A percentile compares a stretch with the other conserved stretches of the same genome.
Conservation (phyloP, 2,888 invertebrate species). For the Synergus japonicus region DNA sequence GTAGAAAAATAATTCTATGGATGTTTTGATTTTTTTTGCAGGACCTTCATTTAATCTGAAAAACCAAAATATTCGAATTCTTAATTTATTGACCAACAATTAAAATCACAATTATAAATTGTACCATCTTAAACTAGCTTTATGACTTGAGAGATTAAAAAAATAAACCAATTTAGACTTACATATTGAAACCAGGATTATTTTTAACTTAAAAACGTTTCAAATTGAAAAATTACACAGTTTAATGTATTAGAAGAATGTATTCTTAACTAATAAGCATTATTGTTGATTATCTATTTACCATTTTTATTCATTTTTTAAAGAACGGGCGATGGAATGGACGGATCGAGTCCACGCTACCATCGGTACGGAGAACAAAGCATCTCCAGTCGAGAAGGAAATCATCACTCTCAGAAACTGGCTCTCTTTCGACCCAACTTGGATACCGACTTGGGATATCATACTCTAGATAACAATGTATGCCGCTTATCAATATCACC, state of each 20-base stretch:
- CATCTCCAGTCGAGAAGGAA: slow-evolving; percentile 61
- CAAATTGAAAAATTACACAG: not conserved
- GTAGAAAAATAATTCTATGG: not conserved
- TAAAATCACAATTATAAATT: no score
- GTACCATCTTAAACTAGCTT: no score
- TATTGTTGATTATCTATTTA: slow-evolving; percentile 26
- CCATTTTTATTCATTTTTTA: slow-evolving; percentile 19
- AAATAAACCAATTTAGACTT: no score
- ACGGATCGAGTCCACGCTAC: slow-evolving; percentile 70
- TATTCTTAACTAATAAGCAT: not conserved
- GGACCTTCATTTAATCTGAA: no score
- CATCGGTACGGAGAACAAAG: slow-evolving; percentile 65
- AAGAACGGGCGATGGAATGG: slow-evolving; percentile 74
- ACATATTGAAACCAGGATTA: not conserved
- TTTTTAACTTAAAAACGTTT: not conserved
- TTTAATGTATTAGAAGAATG: no score
- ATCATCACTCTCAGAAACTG: slow-evolving; percentile 66
- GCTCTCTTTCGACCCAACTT: slow-evolving; percentile 66
- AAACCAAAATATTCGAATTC: no score
- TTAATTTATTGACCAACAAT: no score
- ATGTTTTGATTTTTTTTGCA: no score
- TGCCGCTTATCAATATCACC: slow-evolving; percentile 67
- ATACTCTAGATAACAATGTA: slow-evolving; percentile 72
- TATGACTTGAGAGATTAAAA: no score
- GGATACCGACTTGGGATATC: slow-evolving; percentile 72